Base-by-base conservation (phyloP, 1,140 invertebrate species). In the Papilio polyxenes region DNA sequence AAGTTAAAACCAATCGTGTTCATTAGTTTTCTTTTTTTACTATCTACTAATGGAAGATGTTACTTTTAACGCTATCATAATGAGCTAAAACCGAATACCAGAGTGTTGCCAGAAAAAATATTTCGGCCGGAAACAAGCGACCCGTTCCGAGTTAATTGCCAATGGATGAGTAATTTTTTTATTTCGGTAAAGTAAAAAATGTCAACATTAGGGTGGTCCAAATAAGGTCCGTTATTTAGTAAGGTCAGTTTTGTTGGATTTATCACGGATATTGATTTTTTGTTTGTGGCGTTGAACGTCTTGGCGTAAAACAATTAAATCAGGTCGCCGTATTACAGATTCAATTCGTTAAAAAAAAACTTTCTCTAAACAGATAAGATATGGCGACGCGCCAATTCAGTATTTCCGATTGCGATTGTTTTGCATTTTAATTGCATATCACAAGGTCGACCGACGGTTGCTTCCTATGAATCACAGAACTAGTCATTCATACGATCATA, bases 31-130 rank as follows among this genome's bases (percentile, higher is more conserved):
- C 23, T 65, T 65, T 65, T 65, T 65, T 65, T 31, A 53, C 51
- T 59, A 8, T 72, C 23, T 72, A 72, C 65, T 72, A 72, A 72
- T 72, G 65, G 65, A 72, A 72, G 23, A 72, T 72, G 65, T 72
- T 72, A 72, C 31, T 72, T 72, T 72, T 72, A 72, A 72, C 65
- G 65, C 65, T 72, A 72, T 72, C 65, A 15, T 72, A 72, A 72
- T 72, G 65, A 72, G 65, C 31, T 40, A 11, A 72, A 72, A 40
- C 65, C 2, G 65, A 72, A 72, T 15, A 31, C 65, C 1, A 72
- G 59, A 65, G 31, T 72, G 65, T 72, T 72, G 65, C 65, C 65
- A 72, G 65, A 72, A 72, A 72, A 72, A 72, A 72, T 72, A 72
- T 72, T 72, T 40, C 65, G 65, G 31, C 65, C 65, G 65, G 65